Conservation (phyloP, 2,113 vertebrate genomes). For the Dromaius novaehollandiae region DNA sequence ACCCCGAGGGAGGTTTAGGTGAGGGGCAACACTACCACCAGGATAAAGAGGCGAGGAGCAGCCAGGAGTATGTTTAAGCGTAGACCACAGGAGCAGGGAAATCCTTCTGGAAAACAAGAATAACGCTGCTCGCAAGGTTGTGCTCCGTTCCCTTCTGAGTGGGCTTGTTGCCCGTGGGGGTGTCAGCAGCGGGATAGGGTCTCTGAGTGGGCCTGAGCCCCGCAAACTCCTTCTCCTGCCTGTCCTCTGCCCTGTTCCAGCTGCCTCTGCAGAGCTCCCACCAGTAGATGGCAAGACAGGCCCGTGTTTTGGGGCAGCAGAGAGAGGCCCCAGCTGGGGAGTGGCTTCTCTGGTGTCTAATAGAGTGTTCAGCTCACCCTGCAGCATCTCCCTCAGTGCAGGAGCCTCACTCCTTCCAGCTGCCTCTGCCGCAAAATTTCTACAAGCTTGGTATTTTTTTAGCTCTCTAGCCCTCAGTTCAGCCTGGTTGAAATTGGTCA, state of each 20-base stretch:
- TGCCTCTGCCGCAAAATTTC: background rate
- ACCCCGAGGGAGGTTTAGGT: background rate
- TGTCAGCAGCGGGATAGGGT: background rate
- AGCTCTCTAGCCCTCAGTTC: accelerated
- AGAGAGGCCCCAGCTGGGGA: accelerated
- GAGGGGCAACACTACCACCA: accelerated
- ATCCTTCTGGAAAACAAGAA: background rate
- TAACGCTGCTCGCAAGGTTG: background rate
- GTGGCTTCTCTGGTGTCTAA: background rate
- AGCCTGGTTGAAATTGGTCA: background rate
- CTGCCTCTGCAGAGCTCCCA: background rate
- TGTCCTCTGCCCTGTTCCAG: background rate
- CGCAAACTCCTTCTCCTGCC: background rate
- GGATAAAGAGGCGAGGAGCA: too few relatives aligned
- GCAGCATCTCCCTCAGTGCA: background rate
- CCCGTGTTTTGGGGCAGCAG: background rate
- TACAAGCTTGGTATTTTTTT: background rate
- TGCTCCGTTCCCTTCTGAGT: background rate
- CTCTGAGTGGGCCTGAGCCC: background rate
- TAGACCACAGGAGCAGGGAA: background rate
- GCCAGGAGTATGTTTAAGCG: accelerated
- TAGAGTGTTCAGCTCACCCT: background rate
- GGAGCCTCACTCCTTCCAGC: background rate
- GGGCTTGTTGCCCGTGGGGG: accelerated
- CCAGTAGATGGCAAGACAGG: slow-evolving; percentile 57